Conservation (phyloP, 2,797 vertebrate genomes). For the Acanthis flammea region DNA sequence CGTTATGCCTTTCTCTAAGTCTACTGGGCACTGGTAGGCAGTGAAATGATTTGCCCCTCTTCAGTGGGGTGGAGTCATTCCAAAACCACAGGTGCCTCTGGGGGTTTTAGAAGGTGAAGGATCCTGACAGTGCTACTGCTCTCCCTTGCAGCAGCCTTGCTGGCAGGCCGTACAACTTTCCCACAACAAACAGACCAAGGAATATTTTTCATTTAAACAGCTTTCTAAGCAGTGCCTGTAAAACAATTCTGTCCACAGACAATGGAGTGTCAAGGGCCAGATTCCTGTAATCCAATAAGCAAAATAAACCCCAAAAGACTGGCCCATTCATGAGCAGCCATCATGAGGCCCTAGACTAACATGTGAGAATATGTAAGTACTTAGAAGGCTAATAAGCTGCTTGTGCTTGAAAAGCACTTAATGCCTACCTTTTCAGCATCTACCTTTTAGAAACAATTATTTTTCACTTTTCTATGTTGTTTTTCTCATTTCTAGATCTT, state of each 20-base stretch:
- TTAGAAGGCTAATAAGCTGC: background rate
- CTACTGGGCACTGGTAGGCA: accelerated
- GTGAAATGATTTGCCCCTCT: background rate
- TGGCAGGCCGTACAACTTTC: accelerated
- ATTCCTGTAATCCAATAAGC: background rate
- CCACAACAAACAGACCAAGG: background rate
- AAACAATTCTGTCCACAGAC: background rate
- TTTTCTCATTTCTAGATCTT: background rate
- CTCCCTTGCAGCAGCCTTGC: background rate
- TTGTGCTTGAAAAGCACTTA: background rate
- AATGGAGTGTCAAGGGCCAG: background rate
- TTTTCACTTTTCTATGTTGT: background rate
- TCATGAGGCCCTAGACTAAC: background rate
- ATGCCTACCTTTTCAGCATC: background rate
- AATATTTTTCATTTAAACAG: background rate
- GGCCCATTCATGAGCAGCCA: background rate
- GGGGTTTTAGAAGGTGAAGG: background rate
- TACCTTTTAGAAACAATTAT: background rate
- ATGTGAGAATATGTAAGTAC: accelerated
- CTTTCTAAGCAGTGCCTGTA: background rate
- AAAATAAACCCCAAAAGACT: background rate
- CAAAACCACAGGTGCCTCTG: background rate
- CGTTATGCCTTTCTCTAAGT: background rate
- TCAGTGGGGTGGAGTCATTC: background rate
- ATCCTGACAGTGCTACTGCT: accelerated